Evolutionary conservation across 2,113 vertebrate genomes (phyloP).

Genomic region (Chunga burmeisteri): DNA sequence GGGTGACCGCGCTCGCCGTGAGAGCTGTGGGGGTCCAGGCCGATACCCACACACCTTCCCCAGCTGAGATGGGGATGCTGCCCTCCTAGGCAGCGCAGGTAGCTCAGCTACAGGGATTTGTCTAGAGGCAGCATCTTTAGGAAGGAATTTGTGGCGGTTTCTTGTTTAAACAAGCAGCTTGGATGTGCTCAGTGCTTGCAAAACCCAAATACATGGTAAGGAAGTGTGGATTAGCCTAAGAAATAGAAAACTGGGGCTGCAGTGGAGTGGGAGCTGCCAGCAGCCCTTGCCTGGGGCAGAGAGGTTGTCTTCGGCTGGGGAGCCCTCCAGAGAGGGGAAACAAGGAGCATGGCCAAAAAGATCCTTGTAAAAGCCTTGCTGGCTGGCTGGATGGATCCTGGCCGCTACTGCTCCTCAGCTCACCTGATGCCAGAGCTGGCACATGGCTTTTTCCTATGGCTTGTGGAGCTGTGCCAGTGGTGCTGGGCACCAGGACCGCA

Average conservation of each 20-base stretch:
- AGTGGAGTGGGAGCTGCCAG: not conserved
- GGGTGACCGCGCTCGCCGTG: accelerated
- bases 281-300: not conserved
- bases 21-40: not conserved
- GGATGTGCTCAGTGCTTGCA: not conserved
- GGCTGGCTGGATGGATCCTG: not conserved
- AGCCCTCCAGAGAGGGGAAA: not conserved
- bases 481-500: not conserved
- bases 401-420: not conserved
- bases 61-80: not conserved
- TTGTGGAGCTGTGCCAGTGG: accelerated
- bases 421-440: not conserved
- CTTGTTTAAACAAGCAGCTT: not conserved
- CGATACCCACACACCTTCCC: not conserved
- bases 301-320: not conserved
- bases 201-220: slow-evolving; percentile 32
- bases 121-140: not conserved
- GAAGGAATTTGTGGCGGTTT: not conserved
- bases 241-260: not conserved
- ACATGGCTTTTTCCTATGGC: not conserved
- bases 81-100: accelerated
- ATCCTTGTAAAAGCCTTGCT: not conserved
- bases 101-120: not conserved
- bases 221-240: slow-evolving; percentile 24
- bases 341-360: not conserved